Evolutionary conservation across 37 sponge, comb jelly and placozoan genomes (phyloP), one percentile per base, ranked within the genome.

Genomic region (Chondrosia reniformis): DNA sequence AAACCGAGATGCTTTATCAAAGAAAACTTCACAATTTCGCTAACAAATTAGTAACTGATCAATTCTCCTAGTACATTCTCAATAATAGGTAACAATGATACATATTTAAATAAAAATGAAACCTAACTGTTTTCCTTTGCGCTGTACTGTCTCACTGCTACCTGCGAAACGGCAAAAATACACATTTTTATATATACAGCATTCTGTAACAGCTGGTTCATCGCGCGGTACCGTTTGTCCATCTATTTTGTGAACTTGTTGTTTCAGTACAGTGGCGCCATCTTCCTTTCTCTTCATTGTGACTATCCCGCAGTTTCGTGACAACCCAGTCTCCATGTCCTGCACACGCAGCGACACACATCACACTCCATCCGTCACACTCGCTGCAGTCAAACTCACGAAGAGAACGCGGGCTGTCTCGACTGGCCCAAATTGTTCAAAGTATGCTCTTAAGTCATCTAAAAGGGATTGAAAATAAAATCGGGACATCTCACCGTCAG

Each of bases 1-100:
- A 89, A 87, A 55, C 94, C 94, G 43, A 91, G 92, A 22, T 38
- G 84, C 38, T 87, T 87, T 46, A 87, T 94, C 25, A 79, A 69
- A 27, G 54, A 61, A 41, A 91, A 94, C 58, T 89, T 94, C 77
- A 78, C 74, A 36, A 65, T 94, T 24, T 69, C 82, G 31, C n/a
- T 94, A 59, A 30, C 61, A 59, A 13, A 19, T 6, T 59, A 59
- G 61, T 25, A 59, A 30, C 28, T 59, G 7, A 30, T n/a, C n/a
- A n/a, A n/a, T n/a, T n/a, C n/a, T n/a, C n/a, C n/a, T n/a, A n/a
- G n/a, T n/a, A n/a, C n/a, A n/a, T n/a, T n/a, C n/a, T n/a, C n/a
- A n/a, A n/a, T n/a, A n/a, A n/a, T n/a, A n/a, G n/a, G n/a, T n/a
- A n/a, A n/a, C n/a, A n/a, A n/a, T n/a, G n/a, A n/a, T n/a, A n/a